Evolutionary conservation across 2,888 invertebrate genomes (phyloP).

Genomic region (Alcis repandata): DNA sequence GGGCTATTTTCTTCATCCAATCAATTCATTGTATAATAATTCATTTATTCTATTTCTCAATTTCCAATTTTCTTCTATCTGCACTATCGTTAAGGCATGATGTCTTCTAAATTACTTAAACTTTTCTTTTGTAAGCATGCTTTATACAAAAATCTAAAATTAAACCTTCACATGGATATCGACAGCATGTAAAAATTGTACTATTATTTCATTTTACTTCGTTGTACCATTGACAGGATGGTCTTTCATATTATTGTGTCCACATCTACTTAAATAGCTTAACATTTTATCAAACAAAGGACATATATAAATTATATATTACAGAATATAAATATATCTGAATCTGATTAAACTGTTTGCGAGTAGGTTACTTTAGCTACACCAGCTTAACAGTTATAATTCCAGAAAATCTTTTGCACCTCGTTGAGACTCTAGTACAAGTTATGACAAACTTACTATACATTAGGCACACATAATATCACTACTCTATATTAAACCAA

Average conservation of each 20-base stretch:
- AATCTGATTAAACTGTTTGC: not conserved
- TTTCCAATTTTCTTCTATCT: slow-evolving; percentile 23
- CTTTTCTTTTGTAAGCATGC: slow-evolving; percentile 38
- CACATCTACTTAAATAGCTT: slow-evolving; percentile 1
- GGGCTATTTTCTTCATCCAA: slow-evolving; percentile 57
- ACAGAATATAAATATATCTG: slow-evolving; percentile 7
- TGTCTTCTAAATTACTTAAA: slow-evolving; percentile 14
- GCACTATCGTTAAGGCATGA: slow-evolving; percentile 36
- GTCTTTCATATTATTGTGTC: slow-evolving; percentile 7
- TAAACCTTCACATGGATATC: slow-evolving; percentile 3
- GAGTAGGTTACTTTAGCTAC: not conserved
- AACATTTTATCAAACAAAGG: not conserved
- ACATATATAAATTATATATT: slow-evolving; percentile 1
- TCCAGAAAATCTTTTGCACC: slow-evolving; percentile 34
- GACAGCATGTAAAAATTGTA: slow-evolving; percentile 33
- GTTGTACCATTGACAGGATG: slow-evolving; percentile 49
- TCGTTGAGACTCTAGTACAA: slow-evolving; percentile 39
- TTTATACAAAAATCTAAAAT: slow-evolving; percentile 25
- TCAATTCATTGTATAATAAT: slow-evolving; percentile 10
- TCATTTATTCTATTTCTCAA: slow-evolving; percentile 11
- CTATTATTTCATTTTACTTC: slow-evolving; percentile 46
- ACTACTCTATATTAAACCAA: slow-evolving; percentile 80
- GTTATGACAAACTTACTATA: slow-evolving; percentile 60
- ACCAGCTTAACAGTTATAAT: slow-evolving; percentile 22
- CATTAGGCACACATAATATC: slow-evolving; percentile 83